Conservation (phyloP, 1,140 invertebrate genomes). For the Ceratosolen solmsi region DNA sequence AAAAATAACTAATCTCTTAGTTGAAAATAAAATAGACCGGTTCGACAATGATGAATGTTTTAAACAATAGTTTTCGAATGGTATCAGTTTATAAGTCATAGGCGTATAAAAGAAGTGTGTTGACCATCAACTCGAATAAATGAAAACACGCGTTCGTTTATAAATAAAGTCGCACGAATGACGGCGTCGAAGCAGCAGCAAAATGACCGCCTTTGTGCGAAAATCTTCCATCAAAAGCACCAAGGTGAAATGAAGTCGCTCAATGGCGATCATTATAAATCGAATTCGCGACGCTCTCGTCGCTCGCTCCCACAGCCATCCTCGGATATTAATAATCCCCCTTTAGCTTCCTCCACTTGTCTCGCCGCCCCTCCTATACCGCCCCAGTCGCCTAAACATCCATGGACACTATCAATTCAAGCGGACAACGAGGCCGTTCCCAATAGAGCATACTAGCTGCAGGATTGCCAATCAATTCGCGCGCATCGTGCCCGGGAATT, state of each 20-base stretch:
- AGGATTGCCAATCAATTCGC: constrained; percentile 70
- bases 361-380: too few relatives aligned
- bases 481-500: constrained; percentile 70
- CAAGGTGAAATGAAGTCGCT: constrained; percentile 31
- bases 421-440: constrained; percentile 54
- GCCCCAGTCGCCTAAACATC: too few relatives aligned
- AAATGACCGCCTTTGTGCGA: background rate
- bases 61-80: background rate
- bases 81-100: background rate
- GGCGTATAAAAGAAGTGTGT: background rate
- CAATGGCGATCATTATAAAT: constrained; percentile 43
- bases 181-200: background rate
- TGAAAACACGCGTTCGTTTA: background rate
- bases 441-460: constrained; percentile 37
- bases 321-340: constrained; percentile 52
- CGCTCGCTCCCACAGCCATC: background rate
- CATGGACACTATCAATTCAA: constrained; percentile 54
- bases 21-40: too few relatives aligned
- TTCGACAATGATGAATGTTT: too few relatives aligned
- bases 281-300: constrained; percentile 35
- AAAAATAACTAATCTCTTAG: too few relatives aligned
- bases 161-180: background rate
- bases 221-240: background rate
- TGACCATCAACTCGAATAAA: background rate
- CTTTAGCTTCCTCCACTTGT: constrained; percentile 22